Base-by-base conservation (phyloP, 2,797 vertebrate species). In the Peromyscus attwateri region DNA sequence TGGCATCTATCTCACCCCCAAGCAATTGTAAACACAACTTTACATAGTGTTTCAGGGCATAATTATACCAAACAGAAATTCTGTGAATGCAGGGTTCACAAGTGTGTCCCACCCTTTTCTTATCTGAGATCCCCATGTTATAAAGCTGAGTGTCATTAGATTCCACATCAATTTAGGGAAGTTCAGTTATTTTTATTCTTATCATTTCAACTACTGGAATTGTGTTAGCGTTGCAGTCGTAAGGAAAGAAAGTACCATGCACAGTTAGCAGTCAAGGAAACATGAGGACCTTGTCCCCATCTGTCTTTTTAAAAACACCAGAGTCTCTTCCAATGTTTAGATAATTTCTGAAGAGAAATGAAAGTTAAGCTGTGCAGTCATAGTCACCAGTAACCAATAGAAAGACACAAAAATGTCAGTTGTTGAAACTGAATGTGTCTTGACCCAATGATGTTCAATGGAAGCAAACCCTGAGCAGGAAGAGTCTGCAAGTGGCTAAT, bases 141-240 rank as follows among this genome's bases (percentile, higher is more conserved):
- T 13, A 90, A 66, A 77, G 19, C 23, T 60, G 37, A 87, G 8
- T 94, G 81, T 94, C 89, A 77, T 96, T 71, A 94, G 71, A 46
- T 89, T 82, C 12, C n/a, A 82, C n/a, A 55, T 19, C 34, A 93
- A 40, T 89, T 95, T 34, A 96, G 12, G n/a, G 88, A 40, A 80
- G 6, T 2, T 60, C 62, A 75, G 87, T 96, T 83, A 85, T 21
- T 95, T 76, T 87, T 89, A 89, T 80, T 92, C 43, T 89, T 80
- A 89, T 79, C 94, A 7, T 94, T 95, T 60, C 57, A 68, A 49
- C 46, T 60, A 60, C 2, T 83, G 3, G 37, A 83, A 34, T 25
- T 73, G 29, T 31, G 3, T 80, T 70, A 81, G 17, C 60, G 77
- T 7, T 57, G 4, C n/a, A 14, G 52, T 81, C 13, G 17, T 62